Conservation (phyloP, 2,888 invertebrate species). For the Scaeva pyrastri region DNA sequence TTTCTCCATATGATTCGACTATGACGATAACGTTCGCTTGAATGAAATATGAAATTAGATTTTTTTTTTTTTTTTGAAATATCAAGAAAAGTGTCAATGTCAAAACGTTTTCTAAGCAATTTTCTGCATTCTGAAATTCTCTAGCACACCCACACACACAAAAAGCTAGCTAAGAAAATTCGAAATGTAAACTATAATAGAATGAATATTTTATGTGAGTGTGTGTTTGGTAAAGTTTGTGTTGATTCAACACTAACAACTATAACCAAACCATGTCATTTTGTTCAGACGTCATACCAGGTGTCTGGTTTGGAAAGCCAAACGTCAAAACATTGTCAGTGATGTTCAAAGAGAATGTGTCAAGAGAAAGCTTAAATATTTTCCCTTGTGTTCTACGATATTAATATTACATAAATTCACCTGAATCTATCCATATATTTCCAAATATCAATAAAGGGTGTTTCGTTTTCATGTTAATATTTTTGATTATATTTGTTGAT, state of each 20-base stretch:
- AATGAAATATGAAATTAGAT: neutral
- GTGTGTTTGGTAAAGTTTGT: neutral
- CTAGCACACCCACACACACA: neutral
- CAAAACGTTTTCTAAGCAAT: conserved; percentile 10
- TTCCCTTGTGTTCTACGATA: neutral
- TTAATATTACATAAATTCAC: neutral
- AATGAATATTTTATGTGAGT: too few relatives aligned
- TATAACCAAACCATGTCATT: neutral
- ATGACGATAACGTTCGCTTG: neutral
- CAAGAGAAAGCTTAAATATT: conserved; percentile 4
- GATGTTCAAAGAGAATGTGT: conserved; percentile 2
- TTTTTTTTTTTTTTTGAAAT: neutral
- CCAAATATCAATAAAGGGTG: neutral
- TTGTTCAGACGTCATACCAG: neutral
- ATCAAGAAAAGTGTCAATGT: conserved; percentile 27
- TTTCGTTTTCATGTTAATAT: neutral
- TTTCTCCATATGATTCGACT: neutral
- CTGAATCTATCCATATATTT: neutral
- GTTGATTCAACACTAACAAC: too few relatives aligned
- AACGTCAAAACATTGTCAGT: conserved; percentile 25
- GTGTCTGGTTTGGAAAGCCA: neutral
- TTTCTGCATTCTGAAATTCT: conserved; percentile 4
- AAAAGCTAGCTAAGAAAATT: neutral
- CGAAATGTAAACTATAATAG: conserved; percentile 12
- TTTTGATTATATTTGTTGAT: too few relatives aligned